phyloP scores from a whole-genome alignment of 2,113 vertebrate genomes.

The Marcusenius ussheri region DNA sequence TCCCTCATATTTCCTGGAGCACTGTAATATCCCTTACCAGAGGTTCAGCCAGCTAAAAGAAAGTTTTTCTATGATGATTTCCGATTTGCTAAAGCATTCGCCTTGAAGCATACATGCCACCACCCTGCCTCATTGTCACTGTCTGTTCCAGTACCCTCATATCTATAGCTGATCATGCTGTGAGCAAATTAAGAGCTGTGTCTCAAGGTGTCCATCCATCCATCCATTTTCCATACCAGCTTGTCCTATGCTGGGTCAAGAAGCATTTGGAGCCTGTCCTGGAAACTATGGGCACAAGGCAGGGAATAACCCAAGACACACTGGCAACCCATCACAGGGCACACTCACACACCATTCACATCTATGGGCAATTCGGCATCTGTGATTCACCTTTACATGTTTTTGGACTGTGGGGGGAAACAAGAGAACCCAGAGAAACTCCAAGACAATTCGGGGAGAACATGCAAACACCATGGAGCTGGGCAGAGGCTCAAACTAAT shows the following conservation, averaged over 20 bases:
- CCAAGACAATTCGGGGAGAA: neutral
- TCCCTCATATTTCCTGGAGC: neutral
- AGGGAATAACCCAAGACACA: neutral
- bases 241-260: neutral
- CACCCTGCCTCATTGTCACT: neutral
- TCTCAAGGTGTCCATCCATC: neutral
- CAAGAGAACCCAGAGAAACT: neutral
- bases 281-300: neutral
- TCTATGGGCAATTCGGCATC: neutral
- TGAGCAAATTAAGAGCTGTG: neutral
- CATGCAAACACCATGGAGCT: neutral
- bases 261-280: neutral
- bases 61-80: neutral
- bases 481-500: neutral
- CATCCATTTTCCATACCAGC: neutral
- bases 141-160: neutral
- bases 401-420: neutral
- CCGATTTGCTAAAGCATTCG: neutral
- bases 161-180: neutral
- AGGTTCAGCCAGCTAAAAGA: neutral
- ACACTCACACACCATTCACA: neutral
- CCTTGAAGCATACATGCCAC: neutral
- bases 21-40: neutral
- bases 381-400: neutral
- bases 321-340: neutral